Percentiles rank a stretch among this genome's conserved stretches.
Evolutionary conservation across 2,113 vertebrate species (phyloP).

Genomic region (Cephalopterus ornatus): DNA sequence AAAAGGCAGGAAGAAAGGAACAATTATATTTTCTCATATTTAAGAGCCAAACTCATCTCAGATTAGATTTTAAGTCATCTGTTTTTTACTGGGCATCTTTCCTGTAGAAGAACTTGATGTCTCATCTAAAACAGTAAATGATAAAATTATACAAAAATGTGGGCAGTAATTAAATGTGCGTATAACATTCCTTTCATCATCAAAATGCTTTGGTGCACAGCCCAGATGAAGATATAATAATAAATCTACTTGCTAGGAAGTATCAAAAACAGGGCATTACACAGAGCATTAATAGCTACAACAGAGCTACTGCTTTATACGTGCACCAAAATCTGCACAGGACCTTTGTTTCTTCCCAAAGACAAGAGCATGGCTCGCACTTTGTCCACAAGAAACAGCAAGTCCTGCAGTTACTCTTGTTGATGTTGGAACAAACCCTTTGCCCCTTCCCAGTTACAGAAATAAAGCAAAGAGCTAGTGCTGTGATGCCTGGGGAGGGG

Average conservation of each 20-base stretch:
- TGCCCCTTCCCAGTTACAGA: not conserved
- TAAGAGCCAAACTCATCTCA: slow-evolving; percentile 24
- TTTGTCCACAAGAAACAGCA: not conserved
- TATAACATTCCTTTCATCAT: slow-evolving; percentile 40
- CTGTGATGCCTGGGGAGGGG: not conserved
- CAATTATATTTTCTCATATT: slow-evolving; percentile 24
- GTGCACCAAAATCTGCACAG: not conserved
- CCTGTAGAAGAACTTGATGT: slow-evolving; percentile 41
- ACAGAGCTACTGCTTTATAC: not conserved
- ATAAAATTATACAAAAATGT: slow-evolving; percentile 65
- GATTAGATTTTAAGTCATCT: slow-evolving; percentile 37
- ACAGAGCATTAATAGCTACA: not conserved
- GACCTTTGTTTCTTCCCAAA: not conserved
- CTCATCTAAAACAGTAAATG: slow-evolving; percentile 59
- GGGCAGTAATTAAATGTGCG: slow-evolving; percentile 64
- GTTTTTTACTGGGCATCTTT: slow-evolving; percentile 45
- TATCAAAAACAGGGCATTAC: slow-evolving; percentile 2
- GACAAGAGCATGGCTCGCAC: not conserved
- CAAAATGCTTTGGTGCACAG: slow-evolving; percentile 3
- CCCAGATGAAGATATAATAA: slow-evolving; percentile 36
- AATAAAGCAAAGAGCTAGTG: not conserved
- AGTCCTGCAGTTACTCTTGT: not conserved
- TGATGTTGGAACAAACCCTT: not conserved
- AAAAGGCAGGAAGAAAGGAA: slow-evolving; percentile 1
- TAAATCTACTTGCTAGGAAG: slow-evolving; percentile 33